Conservation (phyloP, 2,113 vertebrate genomes). For the Trinectes maculatus region DNA sequence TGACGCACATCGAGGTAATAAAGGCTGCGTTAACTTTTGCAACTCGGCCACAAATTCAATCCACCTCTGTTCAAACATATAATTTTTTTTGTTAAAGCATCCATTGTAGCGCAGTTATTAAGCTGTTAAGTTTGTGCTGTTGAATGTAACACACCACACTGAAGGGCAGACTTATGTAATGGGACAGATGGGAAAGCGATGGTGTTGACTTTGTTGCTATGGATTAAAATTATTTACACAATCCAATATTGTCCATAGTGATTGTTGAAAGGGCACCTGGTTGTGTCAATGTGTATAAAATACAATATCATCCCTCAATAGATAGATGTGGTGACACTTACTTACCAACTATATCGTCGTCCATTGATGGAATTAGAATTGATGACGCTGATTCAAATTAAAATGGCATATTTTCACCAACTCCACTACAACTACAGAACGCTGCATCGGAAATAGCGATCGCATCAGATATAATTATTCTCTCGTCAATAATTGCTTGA, state of each 20-base stretch:
- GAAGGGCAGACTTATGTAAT: too few species aligned
- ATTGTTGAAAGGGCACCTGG: neutral
- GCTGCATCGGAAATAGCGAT: neutral
- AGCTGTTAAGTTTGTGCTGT: too few species aligned
- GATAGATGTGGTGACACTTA: neutral
- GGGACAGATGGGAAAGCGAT: neutral
- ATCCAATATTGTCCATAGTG: neutral
- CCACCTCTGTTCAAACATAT: too few species aligned
- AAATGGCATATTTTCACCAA: neutral
- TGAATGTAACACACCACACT: too few species aligned
- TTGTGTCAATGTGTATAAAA: neutral
- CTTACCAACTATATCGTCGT: neutral
- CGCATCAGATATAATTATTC: neutral
- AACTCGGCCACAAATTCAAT: too few species aligned
- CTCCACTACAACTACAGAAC: too few species aligned
- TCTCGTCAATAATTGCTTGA: neutral
- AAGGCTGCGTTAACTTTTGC: too few species aligned
- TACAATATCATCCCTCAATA: neutral
- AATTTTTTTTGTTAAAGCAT: too few species aligned
- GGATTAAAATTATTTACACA: neutral
- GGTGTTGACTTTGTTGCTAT: too few species aligned
- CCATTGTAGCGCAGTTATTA: too few species aligned
- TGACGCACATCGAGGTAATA: too few species aligned
- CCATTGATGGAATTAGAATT: neutral
- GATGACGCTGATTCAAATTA: neutral